Evolutionary conservation across 2,888 invertebrate species (phyloP).

Genomic region (Platycheirus rosarum): DNA sequence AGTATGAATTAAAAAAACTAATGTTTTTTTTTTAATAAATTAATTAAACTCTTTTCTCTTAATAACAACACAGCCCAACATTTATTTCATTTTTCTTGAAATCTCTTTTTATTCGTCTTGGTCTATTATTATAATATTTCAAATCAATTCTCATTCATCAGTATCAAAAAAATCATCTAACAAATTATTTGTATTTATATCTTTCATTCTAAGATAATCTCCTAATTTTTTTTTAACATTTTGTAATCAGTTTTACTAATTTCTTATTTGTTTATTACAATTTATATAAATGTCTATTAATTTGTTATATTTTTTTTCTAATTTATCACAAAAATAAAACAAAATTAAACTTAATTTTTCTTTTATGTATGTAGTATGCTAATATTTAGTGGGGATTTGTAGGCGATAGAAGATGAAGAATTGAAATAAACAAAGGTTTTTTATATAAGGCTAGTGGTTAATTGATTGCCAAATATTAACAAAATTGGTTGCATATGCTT

Average conservation of each 20-base stretch:
- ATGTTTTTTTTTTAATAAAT: no score
- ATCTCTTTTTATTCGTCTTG: slow-evolving; percentile 70
- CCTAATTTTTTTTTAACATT: slow-evolving; percentile 13
- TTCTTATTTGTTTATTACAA: slow-evolving; percentile 29
- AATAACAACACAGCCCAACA: no score
- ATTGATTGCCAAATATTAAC: slow-evolving; percentile 36
- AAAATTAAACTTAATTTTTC: background rate
- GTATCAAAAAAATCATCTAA: slow-evolving; percentile 67
- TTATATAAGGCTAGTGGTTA: slow-evolving; percentile 27
- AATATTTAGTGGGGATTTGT: background rate
- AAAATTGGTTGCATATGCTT: background rate
- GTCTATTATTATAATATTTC: slow-evolving; percentile 53
- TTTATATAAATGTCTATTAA: slow-evolving; percentile 17
- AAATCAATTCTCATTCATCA: slow-evolving; percentile 67
- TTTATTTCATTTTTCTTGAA: slow-evolving; percentile 50
- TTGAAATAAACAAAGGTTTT: background rate
- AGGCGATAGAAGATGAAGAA: slow-evolving; percentile 1
- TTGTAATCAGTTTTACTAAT: slow-evolving; percentile 43
- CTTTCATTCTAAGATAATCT: slow-evolving; percentile 48
- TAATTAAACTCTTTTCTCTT: no score
- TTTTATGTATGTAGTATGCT: background rate
- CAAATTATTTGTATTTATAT: slow-evolving; percentile 26
- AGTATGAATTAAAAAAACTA: no score
- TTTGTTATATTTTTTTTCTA: background rate
- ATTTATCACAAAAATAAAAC: background rate